Evolutionary conservation across 2,797 vertebrate genomes (phyloP), one percentile per base, ranked within the genome.

Genomic region (Microctenopoma stevenorrisi): DNA sequence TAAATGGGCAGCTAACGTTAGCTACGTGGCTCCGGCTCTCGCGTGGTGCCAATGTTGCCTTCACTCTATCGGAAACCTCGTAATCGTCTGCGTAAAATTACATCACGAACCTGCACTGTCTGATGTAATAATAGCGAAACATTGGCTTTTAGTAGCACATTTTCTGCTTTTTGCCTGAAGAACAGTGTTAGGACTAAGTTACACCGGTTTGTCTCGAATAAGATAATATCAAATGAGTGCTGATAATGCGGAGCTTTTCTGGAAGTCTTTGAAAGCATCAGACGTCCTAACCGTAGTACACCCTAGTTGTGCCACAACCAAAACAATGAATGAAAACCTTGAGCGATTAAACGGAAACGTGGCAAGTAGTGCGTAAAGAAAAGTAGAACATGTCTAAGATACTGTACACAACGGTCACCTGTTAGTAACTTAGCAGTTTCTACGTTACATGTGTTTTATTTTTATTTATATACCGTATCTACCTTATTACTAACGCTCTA

Each of bases 1-100:
- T 1, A 22, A 55, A 60, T 28, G n/a, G 42, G 25, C 28, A 50
- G 37, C 43, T 44, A 44, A 44, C 15, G 43, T 44, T 46, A 68
- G 76, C 81, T 74, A 90, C 88, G 85, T 83, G 87, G 84, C 81
- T 50, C 8, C 0, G 15, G 42, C n/a, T 81, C 66, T 74, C 43
- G 63, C 54, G 69, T 69, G 78, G 15, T 56, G 50, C 7, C 10
- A 12, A 30, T 68, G 84, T 26, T 66, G 78, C 88, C 7, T 90
- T 88, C 56, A 53, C 0, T 15, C 1, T 37, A 1, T 38, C 9
- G 49, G 50, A 47, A 76, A 52, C 10, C 7, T 25, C 18, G 28
- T 0, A 58, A 18, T 47, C 3, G 43, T 16, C 15, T 7, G 16
- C 15, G 43, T n/a, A 16, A 22, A 0, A 14, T n/a, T 44, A 7